phyloP scores from a whole-genome alignment of 2,797 vertebrate species.

The Enteromius viviparus region DNA sequence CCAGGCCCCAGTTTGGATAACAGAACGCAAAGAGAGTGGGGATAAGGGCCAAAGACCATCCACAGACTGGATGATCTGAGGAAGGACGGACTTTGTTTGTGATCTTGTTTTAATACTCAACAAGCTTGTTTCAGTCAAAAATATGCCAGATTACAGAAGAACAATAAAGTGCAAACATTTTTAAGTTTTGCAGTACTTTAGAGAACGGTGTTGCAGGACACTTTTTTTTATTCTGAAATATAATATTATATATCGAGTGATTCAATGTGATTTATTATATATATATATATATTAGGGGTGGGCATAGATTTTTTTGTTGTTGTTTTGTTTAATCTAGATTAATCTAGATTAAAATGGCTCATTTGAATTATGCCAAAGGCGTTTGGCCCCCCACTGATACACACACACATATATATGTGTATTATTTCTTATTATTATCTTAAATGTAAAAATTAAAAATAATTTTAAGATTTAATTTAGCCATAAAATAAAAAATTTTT shows the following conservation, averaged over 20 bases:
- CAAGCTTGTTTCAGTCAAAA: not conserved
- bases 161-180: not conserved
- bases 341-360: no score
- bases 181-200: not conserved
- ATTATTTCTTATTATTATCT: no score
- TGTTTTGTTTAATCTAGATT: no score
- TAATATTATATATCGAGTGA: no score
- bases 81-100: conserved; percentile 13
- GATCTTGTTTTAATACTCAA: not conserved
- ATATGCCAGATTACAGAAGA: not conserved
- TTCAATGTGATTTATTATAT: no score
- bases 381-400: no score
- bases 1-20: conserved; percentile 52
- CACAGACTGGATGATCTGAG: conserved; percentile 8
- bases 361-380: no score
- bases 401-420: no score
- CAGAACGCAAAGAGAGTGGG: conserved; percentile 53
- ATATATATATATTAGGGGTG: no score
- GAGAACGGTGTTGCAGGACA: not conserved
- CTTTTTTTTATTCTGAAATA: not conserved
- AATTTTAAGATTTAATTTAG: not conserved
- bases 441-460: no score
- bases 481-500: not conserved
- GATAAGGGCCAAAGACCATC: conserved; percentile 65
- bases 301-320: no score